phyloP scores from a whole-genome alignment of 2,888 invertebrate species.

The Julus scandinavius region DNA sequence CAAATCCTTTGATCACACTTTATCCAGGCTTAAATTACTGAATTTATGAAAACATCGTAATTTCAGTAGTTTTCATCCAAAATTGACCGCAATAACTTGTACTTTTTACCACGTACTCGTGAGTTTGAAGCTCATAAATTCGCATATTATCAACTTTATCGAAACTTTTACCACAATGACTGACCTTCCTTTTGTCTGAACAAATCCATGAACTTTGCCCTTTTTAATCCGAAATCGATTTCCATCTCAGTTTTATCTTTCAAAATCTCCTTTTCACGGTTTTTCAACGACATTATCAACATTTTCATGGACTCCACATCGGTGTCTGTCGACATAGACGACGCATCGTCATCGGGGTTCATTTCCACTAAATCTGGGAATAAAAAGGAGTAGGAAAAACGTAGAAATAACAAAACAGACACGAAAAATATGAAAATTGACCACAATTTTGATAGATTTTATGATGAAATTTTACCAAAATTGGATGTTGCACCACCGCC shows the following conservation, averaged over 20 bases:
- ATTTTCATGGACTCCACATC: neutral
- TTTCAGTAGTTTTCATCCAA: too few species aligned
- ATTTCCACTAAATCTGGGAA: neutral
- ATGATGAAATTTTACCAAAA: constrained; percentile 55
- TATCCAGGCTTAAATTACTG: too few species aligned
- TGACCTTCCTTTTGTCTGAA: constrained; percentile 93
- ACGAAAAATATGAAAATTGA: neutral
- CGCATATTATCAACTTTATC: too few species aligned
- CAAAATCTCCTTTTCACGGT: constrained; percentile 54
- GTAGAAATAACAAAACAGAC: neutral
- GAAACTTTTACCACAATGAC: constrained; percentile 3
- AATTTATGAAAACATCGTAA: too few species aligned
- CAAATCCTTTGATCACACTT: too few species aligned
- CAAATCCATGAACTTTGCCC: constrained; percentile 92
- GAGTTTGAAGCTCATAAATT: too few species aligned
- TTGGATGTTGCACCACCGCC: neutral
- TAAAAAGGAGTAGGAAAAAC: neutral
- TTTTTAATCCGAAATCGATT: constrained; percentile 87
- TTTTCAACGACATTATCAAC: neutral
- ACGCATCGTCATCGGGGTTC: neutral
- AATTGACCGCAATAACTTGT: too few species aligned
- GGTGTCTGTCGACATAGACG: neutral
- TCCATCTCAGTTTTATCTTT: constrained; percentile 76
- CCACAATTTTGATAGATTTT: neutral
- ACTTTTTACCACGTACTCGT: too few species aligned